A percentile compares a stretch with the other conserved stretches of the same genome.
phyloP scores from a whole-genome alignment of 2,888 invertebrate species.

The Idaea dimidiata region DNA sequence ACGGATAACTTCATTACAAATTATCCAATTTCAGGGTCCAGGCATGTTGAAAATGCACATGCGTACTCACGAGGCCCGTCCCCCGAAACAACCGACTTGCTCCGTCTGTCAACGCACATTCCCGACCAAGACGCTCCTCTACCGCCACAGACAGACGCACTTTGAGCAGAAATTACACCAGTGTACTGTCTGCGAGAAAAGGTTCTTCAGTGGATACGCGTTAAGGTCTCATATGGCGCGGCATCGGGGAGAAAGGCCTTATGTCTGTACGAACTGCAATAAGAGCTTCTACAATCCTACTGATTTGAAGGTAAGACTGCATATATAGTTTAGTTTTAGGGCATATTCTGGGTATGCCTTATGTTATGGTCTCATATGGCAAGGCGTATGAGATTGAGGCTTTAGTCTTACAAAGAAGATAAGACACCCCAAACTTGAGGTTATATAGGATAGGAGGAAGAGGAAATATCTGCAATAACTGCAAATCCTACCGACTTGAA shows the following conservation, averaged over 20 bases:
- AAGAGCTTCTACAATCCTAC: slow-evolving; percentile 81
- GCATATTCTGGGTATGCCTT: too few relatives aligned
- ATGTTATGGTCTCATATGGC: too few relatives aligned
- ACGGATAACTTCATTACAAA: too few relatives aligned
- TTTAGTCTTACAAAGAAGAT: too few relatives aligned
- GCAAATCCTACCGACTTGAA: too few relatives aligned
- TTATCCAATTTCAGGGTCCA: slow-evolving; percentile 64
- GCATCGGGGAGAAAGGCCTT: slow-evolving; percentile 74
- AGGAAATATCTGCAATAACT: too few relatives aligned
- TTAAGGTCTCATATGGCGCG: slow-evolving; percentile 75
- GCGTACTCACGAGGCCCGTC: slow-evolving; percentile 82
- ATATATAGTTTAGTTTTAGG: neutral
- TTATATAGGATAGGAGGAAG: too few relatives aligned
- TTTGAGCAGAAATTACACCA: slow-evolving; percentile 79
- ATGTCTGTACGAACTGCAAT: slow-evolving; percentile 79
- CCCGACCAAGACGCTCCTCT: slow-evolving; percentile 81
- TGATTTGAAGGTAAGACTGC: slow-evolving; percentile 72
- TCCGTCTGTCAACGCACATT: slow-evolving; percentile 82
- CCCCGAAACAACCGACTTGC: slow-evolving; percentile 81
- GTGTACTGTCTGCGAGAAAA: slow-evolving; percentile 74
- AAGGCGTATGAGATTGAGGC: too few relatives aligned
- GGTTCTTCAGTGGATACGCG: slow-evolving; percentile 76
- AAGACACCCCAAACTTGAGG: too few relatives aligned
- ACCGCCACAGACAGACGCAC: slow-evolving; percentile 83
- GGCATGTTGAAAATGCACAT: slow-evolving; percentile 85